These are phyloP conservation scores for Sciurus niger DNA, from an alignment of 2,113 vertebrate species.

Conservation along the genomic window DNA sequence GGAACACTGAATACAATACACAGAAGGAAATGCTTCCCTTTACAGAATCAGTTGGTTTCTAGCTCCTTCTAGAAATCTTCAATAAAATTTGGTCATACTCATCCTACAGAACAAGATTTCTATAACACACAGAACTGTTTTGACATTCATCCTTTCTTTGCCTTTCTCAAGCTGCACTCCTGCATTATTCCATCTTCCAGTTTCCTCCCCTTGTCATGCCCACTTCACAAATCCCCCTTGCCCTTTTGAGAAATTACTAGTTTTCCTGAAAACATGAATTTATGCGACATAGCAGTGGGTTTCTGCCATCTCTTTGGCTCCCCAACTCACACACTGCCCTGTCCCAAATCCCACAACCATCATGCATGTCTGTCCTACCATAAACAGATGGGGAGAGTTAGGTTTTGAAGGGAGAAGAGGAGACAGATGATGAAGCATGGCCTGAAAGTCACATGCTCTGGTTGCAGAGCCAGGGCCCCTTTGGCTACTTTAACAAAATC, in stretches of 20 bases:
- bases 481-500: background rate
- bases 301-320: background rate
- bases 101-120: background rate
- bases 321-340: background rate
- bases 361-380: background rate
- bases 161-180: background rate
- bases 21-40: slow-evolving; percentile 13
- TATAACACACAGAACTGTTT: background rate
- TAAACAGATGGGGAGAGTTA: too few species aligned
- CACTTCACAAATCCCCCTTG: background rate
- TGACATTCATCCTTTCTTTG: background rate
- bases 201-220: background rate
- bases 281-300: background rate
- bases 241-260: background rate
- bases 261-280: background rate
- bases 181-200: background rate
- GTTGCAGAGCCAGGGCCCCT: background rate
- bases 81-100: background rate
- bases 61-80: background rate
- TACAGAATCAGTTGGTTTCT: background rate
- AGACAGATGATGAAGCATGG: background rate
- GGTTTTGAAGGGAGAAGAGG: background rate
- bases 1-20: background rate
- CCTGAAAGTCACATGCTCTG: background rate
- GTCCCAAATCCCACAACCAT: background rate